These are phyloP conservation scores for Pristionchus japonicus DNA, from an alignment of 2,888 invertebrate genomes.

Conservation along the genomic window DNA sequence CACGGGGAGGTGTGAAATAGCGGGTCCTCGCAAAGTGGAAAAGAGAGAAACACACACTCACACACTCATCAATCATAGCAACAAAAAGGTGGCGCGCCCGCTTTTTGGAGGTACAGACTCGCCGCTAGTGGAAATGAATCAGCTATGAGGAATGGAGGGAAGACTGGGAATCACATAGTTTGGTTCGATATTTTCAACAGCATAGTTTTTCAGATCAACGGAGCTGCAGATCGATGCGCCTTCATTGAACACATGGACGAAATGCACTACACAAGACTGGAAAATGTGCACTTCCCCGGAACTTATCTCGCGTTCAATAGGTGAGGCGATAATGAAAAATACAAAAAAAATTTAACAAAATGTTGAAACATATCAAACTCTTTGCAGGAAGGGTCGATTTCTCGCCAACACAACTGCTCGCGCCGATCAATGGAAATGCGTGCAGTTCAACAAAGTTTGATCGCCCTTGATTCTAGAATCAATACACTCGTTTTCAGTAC, in stretches of 20 bases:
- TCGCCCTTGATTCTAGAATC: background rate
- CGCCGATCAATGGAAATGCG: slow-evolving; percentile 25
- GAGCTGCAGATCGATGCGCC: background rate
- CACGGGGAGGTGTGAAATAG: background rate
- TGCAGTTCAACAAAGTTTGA: slow-evolving; percentile 31
- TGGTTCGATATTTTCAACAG: no score
- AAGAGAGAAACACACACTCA: background rate
- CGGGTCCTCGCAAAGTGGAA: slow-evolving; percentile 7
- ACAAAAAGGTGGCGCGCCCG: slow-evolving; percentile 31
- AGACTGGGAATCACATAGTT: no score
- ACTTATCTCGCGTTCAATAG: slow-evolving; percentile 37
- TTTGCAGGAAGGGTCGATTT: slow-evolving; percentile 19
- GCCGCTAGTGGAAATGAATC: slow-evolving; percentile 25
- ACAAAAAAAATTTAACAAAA: background rate
- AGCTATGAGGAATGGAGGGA: background rate
- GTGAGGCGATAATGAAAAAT: background rate
- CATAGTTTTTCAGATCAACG: background rate
- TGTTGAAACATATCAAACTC: background rate
- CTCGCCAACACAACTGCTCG: background rate
- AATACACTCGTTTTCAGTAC: background rate
- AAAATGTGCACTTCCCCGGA: background rate
- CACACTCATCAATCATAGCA: slow-evolving; percentile 21
- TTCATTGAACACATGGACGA: slow-evolving; percentile 44
- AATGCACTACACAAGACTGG: background rate
- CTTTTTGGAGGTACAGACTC: background rate